Evolutionary conservation across 2,113 vertebrate genomes (phyloP), one percentile per base, ranked within the genome.

Genomic region (Barbus barbus): DNA sequence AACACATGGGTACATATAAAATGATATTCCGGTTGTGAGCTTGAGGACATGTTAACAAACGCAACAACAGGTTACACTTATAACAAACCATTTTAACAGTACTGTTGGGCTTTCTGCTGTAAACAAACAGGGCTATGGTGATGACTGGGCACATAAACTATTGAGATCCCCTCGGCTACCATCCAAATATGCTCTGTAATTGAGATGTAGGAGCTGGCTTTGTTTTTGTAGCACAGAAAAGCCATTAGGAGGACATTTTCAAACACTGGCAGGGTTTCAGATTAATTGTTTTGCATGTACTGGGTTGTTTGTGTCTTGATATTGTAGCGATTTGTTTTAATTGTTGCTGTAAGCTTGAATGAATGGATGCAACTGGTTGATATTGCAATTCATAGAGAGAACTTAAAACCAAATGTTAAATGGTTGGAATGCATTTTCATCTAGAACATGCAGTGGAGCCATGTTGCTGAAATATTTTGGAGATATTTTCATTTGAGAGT

Each of bases 201-300:
- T 78, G 85, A 86, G 61, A 83, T 83, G 76, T 65, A 86, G 16
- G 51, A 51, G 85, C 65, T 78, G 61, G 41, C 46, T 67, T 82
- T 26, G 65, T 83, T 71, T 86, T 41, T 83, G 81, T 82, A 26
- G 61, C 80, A 58, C 61, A 71, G 44, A 82, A 60, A 75, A 78
- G 36, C 46, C 77, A 86, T 86, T 86, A 83, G 63, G 80, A 83
- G 46, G 80, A 71, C 36, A 36, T 77, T 78, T 63, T 77, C 61
- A 74, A 75, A 61, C 20, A 61, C 38, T 46, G 60, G 78, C 78
- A 80, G 18, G 24, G n/a, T 80, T 83, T 74, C 56, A 75, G 46
- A 48, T 69, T 13, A 75, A 76, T 58, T 78, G 80, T 71, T 82
- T 82, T 33, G 74, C 61, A 46, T 82, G 28, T 78, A 71, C 9